Conservation (phyloP, 2,113 vertebrate genomes). For the Fregata magnificens region DNA sequence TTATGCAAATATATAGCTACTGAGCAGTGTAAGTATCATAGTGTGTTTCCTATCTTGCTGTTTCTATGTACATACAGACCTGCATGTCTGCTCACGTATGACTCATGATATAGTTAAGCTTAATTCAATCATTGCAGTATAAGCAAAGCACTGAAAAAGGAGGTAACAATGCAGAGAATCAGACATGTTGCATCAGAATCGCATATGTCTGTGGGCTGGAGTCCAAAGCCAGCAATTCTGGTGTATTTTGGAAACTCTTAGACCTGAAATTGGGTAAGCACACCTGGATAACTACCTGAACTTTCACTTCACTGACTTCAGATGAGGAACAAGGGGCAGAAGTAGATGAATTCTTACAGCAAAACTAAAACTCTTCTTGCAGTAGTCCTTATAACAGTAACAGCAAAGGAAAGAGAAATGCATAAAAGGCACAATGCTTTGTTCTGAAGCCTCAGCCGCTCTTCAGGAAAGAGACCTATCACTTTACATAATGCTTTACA, state of each 20-base stretch:
- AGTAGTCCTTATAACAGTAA: background rate
- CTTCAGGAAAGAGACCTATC: background rate
- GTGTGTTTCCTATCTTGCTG: background rate
- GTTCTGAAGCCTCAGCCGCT: background rate
- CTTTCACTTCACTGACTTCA: background rate
- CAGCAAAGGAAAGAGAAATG: background rate
- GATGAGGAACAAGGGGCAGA: background rate
- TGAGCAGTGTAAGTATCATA: background rate
- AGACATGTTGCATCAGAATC: background rate
- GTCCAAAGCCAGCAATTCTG: background rate
- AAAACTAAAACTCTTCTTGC: background rate
- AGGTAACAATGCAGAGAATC: background rate
- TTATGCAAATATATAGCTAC: background rate
- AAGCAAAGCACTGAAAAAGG: background rate
- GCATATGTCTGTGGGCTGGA: background rate
- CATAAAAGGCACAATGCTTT: background rate
- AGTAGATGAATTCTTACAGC: background rate
- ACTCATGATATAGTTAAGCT: background rate
- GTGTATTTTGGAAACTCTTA: background rate
- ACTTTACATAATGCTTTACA: background rate
- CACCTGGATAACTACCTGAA: background rate
- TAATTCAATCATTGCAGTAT: background rate
- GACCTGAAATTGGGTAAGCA: background rate
- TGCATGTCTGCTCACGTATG: background rate
- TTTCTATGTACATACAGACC: background rate